Evolutionary conservation across 2,888 invertebrate species (phyloP).

Genomic region (Tetheella fluctuosa): DNA sequence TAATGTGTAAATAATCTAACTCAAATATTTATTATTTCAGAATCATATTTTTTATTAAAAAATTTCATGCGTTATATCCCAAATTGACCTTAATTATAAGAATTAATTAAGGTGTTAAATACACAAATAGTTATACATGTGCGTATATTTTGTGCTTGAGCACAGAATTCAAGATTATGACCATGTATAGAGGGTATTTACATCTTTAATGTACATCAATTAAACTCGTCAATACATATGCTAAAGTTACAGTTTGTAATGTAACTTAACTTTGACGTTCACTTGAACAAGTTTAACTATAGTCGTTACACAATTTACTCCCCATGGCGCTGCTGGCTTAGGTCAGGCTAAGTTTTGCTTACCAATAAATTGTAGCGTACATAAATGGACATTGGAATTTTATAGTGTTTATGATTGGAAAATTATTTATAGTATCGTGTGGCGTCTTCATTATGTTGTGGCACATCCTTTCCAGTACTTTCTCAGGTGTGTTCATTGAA

Average conservation of each 20-base stretch:
- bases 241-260: conserved; percentile 3
- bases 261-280: conserved; percentile 7
- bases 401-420: not conserved
- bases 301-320: not conserved
- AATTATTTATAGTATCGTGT: no score
- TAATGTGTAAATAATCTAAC: no score
- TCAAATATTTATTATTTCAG: no score
- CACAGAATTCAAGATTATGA: not conserved
- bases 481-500: no score
- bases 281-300: not conserved
- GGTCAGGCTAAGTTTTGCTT: not conserved
- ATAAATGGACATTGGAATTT: not conserved
- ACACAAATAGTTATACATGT: no score
- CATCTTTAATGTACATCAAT: not conserved
- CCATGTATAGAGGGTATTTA: not conserved
- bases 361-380: not conserved
- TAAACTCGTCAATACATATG: not conserved
- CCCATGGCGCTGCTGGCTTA: not conserved
- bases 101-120: no score
- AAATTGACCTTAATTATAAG: no score
- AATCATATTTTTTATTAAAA: no score
- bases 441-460: no score
- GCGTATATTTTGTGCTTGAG: not conserved
- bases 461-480: no score
- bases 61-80: no score